Base-by-base conservation (phyloP, 2,113 vertebrate genomes). In the Tretioscincus oriximinensis region DNA sequence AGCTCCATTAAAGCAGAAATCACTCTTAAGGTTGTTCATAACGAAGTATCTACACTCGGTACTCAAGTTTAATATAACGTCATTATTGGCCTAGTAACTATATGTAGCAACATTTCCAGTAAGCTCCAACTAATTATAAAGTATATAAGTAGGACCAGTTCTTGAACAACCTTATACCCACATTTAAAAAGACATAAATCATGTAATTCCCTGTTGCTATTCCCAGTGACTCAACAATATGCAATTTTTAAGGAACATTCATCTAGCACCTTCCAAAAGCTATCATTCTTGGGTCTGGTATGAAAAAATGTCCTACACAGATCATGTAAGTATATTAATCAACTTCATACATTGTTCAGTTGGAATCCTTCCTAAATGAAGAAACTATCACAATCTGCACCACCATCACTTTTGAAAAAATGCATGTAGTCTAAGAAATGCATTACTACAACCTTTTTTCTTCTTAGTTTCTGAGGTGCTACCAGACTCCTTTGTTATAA, bases 211-310 rank as follows among this genome's bases (percentile, higher is more conserved):
- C 24, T 77, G 54, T 51, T 29, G 26, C 29, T 14, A 20, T 24
- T 31, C 65, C 35, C 65, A 58, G 26, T 66, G 31, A 69, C 49
- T 29, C 22, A 60, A 66, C 35, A 85, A 81, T 14, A 24, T 61
- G 21, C 29, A 69, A 2, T 47, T 20, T 10, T 78, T 9, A 84
- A 80, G n/a, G 22, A 28, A 86, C 75, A 61, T 78, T 75, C 84
- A 81, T 73, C 5, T 78, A 66, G 47, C 35, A 76, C 6, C 2
- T 41, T 76, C 66, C 73, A 86, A 69, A n/a, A 69, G 45, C 63
- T 68, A 74, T 86, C 68, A 79, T 1, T 54, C 3, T 67, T 67
- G 31, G 24, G 11, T 54, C 24, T 1, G 14, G 28, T n/a, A 5
- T 45, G 21, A 22, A 61, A n/a, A 11, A 14, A 51, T 51, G 49